These are phyloP conservation scores for Amphimallon solstitiale DNA, from an alignment of 2,888 invertebrate species.

Conservation along the genomic window DNA sequence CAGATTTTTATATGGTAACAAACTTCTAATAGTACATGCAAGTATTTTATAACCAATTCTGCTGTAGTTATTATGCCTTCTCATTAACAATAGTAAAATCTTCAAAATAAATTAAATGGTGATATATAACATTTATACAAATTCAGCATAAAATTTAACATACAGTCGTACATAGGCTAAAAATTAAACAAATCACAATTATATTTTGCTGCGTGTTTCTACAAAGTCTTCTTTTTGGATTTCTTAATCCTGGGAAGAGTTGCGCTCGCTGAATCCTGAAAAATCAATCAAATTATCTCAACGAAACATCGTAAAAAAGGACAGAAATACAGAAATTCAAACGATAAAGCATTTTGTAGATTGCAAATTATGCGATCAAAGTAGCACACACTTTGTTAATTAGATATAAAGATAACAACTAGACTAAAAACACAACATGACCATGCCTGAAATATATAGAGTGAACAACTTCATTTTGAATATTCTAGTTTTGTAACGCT, in stretches of 20 bases:
- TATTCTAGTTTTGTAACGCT: background rate
- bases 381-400: conserved; percentile 21
- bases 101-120: conserved; percentile 39
- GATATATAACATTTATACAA: conserved; percentile 38
- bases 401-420: conserved; percentile 1
- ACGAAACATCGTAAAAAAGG: background rate
- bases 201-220: conserved; percentile 25
- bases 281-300: conserved; percentile 48
- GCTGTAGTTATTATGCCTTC: conserved; percentile 16
- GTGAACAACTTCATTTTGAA: conserved; percentile 7
- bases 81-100: conserved; percentile 40
- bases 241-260: conserved; percentile 81
- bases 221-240: conserved; percentile 73
- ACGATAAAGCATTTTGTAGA: conserved; percentile 23
- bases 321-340: conserved; percentile 7
- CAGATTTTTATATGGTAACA: conserved; percentile 28
- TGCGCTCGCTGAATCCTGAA: conserved; percentile 75
- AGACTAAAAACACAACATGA: conserved; percentile 35
- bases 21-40: conserved; percentile 32
- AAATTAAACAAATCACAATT: conserved; percentile 37
- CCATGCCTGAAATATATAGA: conserved; percentile 39
- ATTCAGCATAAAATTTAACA: conserved; percentile 35
- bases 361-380: conserved; percentile 25
- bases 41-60: conserved; percentile 4
- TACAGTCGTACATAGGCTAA: conserved; percentile 30